Percentiles rank a stretch among this genome's conserved stretches.
phyloP scores from a whole-genome alignment of 1,140 invertebrate species.

The Panagrolaimus sp. region DNA sequence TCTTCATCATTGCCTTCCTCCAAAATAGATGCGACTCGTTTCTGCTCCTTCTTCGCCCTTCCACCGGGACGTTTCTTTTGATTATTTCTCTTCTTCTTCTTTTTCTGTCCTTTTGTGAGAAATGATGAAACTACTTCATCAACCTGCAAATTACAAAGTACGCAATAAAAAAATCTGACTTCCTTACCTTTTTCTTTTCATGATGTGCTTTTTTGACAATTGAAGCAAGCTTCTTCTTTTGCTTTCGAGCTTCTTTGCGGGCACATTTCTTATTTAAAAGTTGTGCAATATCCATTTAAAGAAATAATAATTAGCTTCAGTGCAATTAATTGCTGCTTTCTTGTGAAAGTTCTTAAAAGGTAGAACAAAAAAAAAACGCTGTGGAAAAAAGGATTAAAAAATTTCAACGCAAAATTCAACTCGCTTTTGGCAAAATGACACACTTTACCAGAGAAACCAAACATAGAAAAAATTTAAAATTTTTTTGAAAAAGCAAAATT shows the following conservation, averaged over 20 bases:
- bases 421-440: too few relatives aligned
- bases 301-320: too few relatives aligned
- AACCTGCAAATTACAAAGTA: slow-evolving; percentile 15
- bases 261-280: slow-evolving; percentile 7
- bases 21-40: neutral
- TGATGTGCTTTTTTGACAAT: slow-evolving; percentile 22
- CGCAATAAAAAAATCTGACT: neutral
- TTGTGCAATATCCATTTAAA: slow-evolving; percentile 5
- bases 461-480: too few relatives aligned
- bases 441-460: too few relatives aligned
- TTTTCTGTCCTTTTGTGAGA: slow-evolving; percentile 1
- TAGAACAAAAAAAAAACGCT: too few relatives aligned
- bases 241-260: slow-evolving; percentile 17
- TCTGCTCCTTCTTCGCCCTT: neutral
- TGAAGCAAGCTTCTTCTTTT: slow-evolving; percentile 19
- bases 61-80: slow-evolving; percentile 13
- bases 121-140: slow-evolving; percentile 6
- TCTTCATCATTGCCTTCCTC: neutral
- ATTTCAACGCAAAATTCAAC: too few relatives aligned
- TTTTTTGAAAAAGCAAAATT: too few relatives aligned
- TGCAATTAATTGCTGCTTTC: too few relatives aligned
- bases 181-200: slow-evolving; percentile 18
- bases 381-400: too few relatives aligned
- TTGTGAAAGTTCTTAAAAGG: too few relatives aligned
- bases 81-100: slow-evolving; percentile 17